A percentile compares a stretch with the other conserved stretches of the same genome.
Conservation (phyloP, 2,797 vertebrate species). For the Falco columbarius region DNA sequence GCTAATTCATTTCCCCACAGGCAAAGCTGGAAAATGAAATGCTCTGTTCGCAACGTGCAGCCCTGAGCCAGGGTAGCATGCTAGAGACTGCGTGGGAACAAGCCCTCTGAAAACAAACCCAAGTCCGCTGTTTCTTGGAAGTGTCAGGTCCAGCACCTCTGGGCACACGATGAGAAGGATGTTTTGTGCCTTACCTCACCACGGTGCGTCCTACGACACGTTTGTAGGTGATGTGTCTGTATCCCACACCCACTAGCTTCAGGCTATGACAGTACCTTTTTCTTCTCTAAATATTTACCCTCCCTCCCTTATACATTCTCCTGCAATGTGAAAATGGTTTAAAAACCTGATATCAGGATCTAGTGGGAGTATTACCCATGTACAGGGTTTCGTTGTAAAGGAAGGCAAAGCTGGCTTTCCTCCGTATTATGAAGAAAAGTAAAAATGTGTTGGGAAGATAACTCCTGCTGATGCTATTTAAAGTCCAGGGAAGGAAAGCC, state of each 20-base stretch:
- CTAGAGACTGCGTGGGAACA: not conserved
- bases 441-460: not conserved
- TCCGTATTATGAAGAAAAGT: not conserved
- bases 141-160: not conserved
- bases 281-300: not conserved
- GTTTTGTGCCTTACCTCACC: not conserved
- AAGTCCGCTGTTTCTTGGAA: not conserved
- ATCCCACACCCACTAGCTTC: not conserved
- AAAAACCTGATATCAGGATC: not conserved
- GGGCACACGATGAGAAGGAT: not conserved
- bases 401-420: not conserved
- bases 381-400: not conserved
- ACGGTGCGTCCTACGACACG: fast-evolving
- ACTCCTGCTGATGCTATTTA: not conserved
- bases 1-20: not conserved
- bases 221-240: not conserved
- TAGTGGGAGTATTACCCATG: not conserved
- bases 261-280: not conserved
- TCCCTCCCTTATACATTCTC: not conserved
- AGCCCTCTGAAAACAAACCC: not conserved
- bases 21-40: not conserved
- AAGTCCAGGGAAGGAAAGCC: not conserved
- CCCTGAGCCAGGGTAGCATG: not conserved
- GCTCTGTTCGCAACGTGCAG: not conserved
- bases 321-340: not conserved